Conservation (phyloP, 1,140 invertebrate species). For the Drosophila trapezifrons region DNA sequence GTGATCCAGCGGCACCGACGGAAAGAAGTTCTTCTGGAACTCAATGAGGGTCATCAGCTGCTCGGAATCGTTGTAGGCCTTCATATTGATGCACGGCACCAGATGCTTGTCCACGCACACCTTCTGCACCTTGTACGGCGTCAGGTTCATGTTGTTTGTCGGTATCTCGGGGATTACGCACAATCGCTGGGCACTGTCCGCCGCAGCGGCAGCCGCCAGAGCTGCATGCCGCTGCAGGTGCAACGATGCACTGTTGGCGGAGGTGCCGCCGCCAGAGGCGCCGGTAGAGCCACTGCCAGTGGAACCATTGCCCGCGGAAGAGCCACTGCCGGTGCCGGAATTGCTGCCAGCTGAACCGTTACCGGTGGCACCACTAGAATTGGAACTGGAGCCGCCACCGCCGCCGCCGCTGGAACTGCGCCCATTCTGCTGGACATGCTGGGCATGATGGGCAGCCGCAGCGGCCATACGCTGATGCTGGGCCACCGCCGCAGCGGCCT, state of each 20-base stretch:
- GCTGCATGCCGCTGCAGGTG: slow-evolving; percentile 83
- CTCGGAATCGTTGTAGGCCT: slow-evolving; percentile 91
- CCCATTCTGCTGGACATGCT: slow-evolving; percentile 67
- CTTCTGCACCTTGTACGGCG: slow-evolving; percentile 89
- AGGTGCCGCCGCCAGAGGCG: slow-evolving; percentile 34
- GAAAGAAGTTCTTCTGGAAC: slow-evolving; percentile 92
- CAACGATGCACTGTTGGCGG: slow-evolving; percentile 77
- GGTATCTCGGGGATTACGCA: slow-evolving; percentile 78
- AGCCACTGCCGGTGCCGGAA: slow-evolving; percentile 60
- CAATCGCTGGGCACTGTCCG: slow-evolving; percentile 64
- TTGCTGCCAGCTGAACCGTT: slow-evolving; percentile 36
- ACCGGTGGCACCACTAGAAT: background rate
- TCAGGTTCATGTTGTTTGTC: slow-evolving; percentile 67
- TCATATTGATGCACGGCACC: slow-evolving; percentile 93
- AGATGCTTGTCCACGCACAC: slow-evolving; percentile 91
- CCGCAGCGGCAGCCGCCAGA: slow-evolving; percentile 63
- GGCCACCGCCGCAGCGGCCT: slow-evolving; percentile 47
- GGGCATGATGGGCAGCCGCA: slow-evolving; percentile 59
- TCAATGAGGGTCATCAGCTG: slow-evolving; percentile 93
- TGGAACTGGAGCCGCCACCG: slow-evolving; percentile 33
- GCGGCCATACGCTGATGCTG: slow-evolving; percentile 68
- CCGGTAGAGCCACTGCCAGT: slow-evolving; percentile 33
- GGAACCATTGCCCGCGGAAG: slow-evolving; percentile 15
- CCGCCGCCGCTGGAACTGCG: slow-evolving; percentile 32
- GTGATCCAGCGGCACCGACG: slow-evolving; percentile 88